Evolutionary conservation across 2,888 invertebrate genomes (phyloP).

Genomic region (Lysandra coridon): DNA sequence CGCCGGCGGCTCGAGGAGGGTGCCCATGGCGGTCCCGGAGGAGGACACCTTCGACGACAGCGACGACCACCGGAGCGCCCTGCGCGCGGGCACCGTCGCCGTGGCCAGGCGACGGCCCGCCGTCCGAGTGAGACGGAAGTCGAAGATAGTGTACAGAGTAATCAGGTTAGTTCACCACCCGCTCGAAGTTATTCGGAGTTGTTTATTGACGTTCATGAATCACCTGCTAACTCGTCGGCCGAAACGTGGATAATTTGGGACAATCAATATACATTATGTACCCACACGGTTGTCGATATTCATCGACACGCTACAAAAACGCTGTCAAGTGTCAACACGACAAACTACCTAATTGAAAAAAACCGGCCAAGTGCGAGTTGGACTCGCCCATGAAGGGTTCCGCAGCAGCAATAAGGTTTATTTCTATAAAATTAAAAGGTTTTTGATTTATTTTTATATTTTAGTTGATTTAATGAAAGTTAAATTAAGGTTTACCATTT

Average conservation of each 20-base stretch:
- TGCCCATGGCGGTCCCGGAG: conserved; percentile 48
- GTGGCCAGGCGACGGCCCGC: conserved; percentile 72
- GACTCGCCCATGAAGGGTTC: too few relatives aligned
- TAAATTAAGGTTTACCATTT: too few relatives aligned
- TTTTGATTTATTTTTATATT: too few relatives aligned
- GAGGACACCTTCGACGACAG: conserved; percentile 49
- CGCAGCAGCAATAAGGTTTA: too few relatives aligned
- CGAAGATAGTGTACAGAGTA: conserved; percentile 69
- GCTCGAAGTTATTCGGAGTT: neutral
- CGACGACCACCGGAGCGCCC: conserved; percentile 59
- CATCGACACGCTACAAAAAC: conserved; percentile 10
- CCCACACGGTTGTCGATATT: neutral
- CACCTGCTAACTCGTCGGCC: conserved; percentile 42
- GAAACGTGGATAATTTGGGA: conserved; percentile 62
- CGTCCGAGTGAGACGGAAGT: conserved; percentile 70
- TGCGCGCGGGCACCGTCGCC: conserved; percentile 70
- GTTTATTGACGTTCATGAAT: conserved; percentile 27
- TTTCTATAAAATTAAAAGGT: too few relatives aligned
- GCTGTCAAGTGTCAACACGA: neutral
- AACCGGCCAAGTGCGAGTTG: too few relatives aligned
- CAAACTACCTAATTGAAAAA: neutral
- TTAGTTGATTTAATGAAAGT: too few relatives aligned
- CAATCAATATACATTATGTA: conserved; percentile 60
- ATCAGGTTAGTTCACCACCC: conserved; percentile 56
- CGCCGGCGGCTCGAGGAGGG: conserved; percentile 55